Base-by-base conservation (phyloP, 2,797 vertebrate genomes). In the Cryptoblepharus egeriae region DNA sequence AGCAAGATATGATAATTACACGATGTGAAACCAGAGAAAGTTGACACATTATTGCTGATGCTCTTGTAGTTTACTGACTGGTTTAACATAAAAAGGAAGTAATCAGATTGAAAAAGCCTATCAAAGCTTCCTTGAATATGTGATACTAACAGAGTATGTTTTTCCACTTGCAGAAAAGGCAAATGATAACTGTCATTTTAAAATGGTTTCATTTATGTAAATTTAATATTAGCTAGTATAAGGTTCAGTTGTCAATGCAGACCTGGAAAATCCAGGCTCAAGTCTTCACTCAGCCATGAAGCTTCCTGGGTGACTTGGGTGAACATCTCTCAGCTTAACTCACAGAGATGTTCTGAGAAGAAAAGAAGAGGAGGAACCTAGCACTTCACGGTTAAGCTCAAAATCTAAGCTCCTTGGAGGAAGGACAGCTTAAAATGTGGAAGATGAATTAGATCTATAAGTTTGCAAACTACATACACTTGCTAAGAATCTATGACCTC, bases 21-120 rank as follows among this genome's bases (percentile, higher is more conserved):
- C 20, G 79, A 80, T 77, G 77, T 84, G 87, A 86, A 85, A 77
- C 11, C 75, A 69, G 73, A 5, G 45, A 78, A 63, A 67, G 22
- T 77, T 82, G 74, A 2, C 39, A 20, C 32, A 61, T 32, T 76
- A 52, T 26, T 80, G 64, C 63, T 71, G 49, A 1, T 1, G 37
- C 0, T 0, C 13, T 87, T 81, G 61, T 39, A 24, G 20, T 6
- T 57, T 0, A 0, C 49, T 81, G 58, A 52, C 42, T 65, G 22
- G 42, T 32, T 65, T 65, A 45, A 32, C 60, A 55, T 52, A 52
- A 77, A 77, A 57, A 49, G n/a, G 11, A 49, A 68, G 32, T 28
- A 63, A 67, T 37, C 63, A 67, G 12, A 55, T 65, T 76, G 60
- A 64, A 49, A 77, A 64, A 77, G 9, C 65, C 64, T n/a, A 18